Evolutionary conservation across 2,113 vertebrate genomes (phyloP), one percentile per base, ranked within the genome.

Genomic region (Phasianus colchicus): DNA sequence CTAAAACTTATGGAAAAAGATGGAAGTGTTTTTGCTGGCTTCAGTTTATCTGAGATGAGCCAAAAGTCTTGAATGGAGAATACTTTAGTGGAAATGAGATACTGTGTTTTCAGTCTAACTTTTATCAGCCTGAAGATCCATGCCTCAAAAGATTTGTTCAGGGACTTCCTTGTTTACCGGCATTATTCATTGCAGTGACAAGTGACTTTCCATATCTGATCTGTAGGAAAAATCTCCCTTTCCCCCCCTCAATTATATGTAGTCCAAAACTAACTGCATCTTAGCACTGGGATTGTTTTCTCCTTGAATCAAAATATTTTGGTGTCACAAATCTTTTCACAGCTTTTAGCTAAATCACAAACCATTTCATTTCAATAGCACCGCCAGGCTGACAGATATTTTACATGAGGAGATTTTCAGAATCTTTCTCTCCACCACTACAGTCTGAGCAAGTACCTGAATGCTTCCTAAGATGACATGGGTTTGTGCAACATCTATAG

Each of bases 1-100:
- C 92, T 87, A 42, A 92, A 94, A 85, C 54, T 72, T 63, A 52
- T 76, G 90, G 91, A 79, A 96, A 95, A 94, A 72, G 77, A 58
- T 76, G 45, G 86, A 74, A 86, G 70, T 96, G 93, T 96, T 96
- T 96, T 93, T 96, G 17, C 95, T 96, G 94, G 94, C 95, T 95
- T 91, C 36, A 38, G 25, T 65, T 58, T 48, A 58, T 27, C 21
- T 50, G 69, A 77, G 54, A 88, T 83, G 83, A 89, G 91, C 94
- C 95, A 97, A 92, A 88, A 95, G 34, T 36, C 85, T 88, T 69
- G 60, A 86, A 93, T 2, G 9, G 47, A 86, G 76, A 92, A 69
- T 65, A 78, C 27, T 83, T 83, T 7, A 81, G 90, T 94, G 95
- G 94, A 96, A 96, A 95, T 86, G 72, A 86, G 83, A 60, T 91